Evolutionary conservation across 2,888 invertebrate genomes (phyloP).

Genomic region (Fissipunctia ypsillon): DNA sequence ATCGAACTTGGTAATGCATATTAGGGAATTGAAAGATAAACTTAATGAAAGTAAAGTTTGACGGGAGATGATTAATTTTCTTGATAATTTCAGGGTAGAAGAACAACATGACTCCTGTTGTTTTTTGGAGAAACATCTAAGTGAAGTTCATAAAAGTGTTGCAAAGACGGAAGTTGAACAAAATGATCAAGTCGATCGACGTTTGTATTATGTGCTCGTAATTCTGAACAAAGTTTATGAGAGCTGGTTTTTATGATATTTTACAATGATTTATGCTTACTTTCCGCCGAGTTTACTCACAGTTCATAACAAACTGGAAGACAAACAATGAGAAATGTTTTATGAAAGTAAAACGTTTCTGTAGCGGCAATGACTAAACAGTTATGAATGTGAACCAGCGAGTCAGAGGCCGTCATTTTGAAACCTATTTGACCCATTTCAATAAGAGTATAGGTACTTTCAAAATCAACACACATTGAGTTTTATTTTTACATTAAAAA

Average conservation of each 20-base stretch:
- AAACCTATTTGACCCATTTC: neutral
- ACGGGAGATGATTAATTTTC: conserved; percentile 28
- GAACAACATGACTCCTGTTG: conserved; percentile 22
- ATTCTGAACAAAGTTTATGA: conserved; percentile 29
- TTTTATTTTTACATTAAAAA: too few relatives aligned
- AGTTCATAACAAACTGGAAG: conserved; percentile 28
- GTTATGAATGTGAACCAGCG: neutral
- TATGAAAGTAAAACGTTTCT: conserved; percentile 13
- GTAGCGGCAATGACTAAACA: neutral
- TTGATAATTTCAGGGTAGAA: conserved; percentile 13
- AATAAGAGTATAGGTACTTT: neutral
- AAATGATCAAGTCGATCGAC: conserved; percentile 26
- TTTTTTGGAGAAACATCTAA: conserved; percentile 20
- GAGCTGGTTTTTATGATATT: conserved; percentile 35
- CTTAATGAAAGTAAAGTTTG: conserved; percentile 6
- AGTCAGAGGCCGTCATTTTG: neutral
- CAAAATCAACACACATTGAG: neutral
- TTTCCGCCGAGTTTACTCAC: conserved; percentile 11
- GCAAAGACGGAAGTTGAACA: conserved; percentile 2
- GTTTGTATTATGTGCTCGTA: conserved; percentile 29
- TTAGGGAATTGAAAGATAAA: conserved; percentile 25
- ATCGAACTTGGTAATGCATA: conserved; percentile 31
- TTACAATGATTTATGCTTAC: conserved; percentile 38
- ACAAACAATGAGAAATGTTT: conserved; percentile 24
- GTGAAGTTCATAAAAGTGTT: conserved; percentile 17